phyloP scores from a whole-genome alignment of 1,140 invertebrate genomes.

The Melipona quadrifasciata region DNA sequence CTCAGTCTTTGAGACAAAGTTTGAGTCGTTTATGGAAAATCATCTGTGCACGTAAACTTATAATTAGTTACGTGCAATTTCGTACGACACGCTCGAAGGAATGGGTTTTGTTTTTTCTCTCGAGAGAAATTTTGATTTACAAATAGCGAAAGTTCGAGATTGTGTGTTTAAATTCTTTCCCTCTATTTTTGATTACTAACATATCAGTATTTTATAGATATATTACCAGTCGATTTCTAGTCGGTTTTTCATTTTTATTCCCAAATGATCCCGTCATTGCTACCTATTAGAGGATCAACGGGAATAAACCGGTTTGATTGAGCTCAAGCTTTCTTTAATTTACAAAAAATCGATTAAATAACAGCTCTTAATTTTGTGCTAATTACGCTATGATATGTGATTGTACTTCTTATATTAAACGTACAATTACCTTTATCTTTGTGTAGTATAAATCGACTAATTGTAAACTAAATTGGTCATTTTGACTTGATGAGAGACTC shows the following conservation, averaged over 20 bases:
- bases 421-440: background rate
- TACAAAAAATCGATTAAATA: conserved; percentile 23
- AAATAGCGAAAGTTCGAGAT: background rate
- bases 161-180: background rate
- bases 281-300: background rate
- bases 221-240: too few relatives aligned
- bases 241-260: too few relatives aligned
- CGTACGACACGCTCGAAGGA: background rate
- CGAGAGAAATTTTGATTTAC: background rate
- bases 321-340: conserved; percentile 13
- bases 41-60: conserved; percentile 16
- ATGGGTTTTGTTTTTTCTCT: conserved; percentile 9
- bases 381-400: background rate
- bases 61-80: background rate
- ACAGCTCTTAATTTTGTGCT: conserved; percentile 19
- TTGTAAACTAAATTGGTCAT: too few relatives aligned
- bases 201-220: too few relatives aligned
- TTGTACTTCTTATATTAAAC: background rate
- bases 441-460: too few relatives aligned
- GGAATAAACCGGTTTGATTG: conserved; percentile 33
- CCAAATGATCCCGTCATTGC: background rate
- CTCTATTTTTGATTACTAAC: background rate
- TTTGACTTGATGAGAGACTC: too few relatives aligned
- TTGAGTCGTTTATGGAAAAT: background rate
- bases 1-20: background rate